Base-by-base conservation (phyloP, 2,797 vertebrate species). In the Tapirus indicus region DNA sequence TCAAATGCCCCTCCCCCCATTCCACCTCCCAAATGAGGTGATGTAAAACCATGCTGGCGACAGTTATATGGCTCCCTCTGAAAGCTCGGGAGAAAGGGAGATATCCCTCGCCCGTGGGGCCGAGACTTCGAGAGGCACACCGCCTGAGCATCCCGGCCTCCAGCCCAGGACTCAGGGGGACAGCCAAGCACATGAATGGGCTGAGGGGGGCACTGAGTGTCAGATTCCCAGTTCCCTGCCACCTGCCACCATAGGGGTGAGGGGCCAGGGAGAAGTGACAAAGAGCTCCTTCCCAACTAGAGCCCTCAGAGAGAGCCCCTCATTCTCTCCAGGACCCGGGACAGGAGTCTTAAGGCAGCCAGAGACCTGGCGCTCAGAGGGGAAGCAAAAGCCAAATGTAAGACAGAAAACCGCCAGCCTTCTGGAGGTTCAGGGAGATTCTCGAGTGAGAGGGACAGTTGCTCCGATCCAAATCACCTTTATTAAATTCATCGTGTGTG, bases 391-490 rank as follows among this genome's bases (percentile, higher is more conserved):
- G 18, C 38, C 44, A 47, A 86, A 60, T 27, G 3, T 3, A 23
- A 75, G 85, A 64, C 56, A 27, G 3, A 58, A 64, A 66, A 47
- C 60, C 2, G 12, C 60, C 25, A 60, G 60, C 23, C 35, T 83
- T 38, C 1, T 13, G 16, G 64, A 56, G 58, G 7, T 21, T 71
- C 44, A 32, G 71, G 87, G 58, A 60, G 52, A 68, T 35, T 35
- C 13, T 32, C 0, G 10, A 69, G 66, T 2, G 58, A 79, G 47
- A 16, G 6, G 41, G 88, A 58, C 27, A 41, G 69, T 29, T 35
- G 23, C 74, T 91, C 52, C 69, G 94, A 91, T 91, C 60, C 77
- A 85, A 66, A 66, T 78, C 75, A 66, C 56, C 88, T 98, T 98
- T 98, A 98, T 98, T 98, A 88, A 92, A 44, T 41, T 16, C 49